Percentiles rank a stretch among this genome's conserved stretches.
Evolutionary conservation across 2,888 invertebrate genomes (phyloP).

Genomic region (Strigamia maritima): DNA sequence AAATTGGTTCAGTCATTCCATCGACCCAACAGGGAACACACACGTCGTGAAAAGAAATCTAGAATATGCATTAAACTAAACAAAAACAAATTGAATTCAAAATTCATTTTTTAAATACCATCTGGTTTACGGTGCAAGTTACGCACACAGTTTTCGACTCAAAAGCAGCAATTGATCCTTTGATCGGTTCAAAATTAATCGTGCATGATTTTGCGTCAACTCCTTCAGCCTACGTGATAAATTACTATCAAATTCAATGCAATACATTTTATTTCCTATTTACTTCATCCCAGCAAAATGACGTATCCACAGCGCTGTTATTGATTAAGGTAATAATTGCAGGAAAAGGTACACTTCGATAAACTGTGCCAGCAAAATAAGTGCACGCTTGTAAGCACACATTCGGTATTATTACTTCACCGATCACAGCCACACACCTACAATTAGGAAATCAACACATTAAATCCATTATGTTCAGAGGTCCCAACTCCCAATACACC

Average conservation of each 20-base stretch:
- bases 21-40: slow-evolving; percentile 31
- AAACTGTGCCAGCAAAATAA: neutral
- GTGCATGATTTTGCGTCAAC: neutral
- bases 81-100: neutral
- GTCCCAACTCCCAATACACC: no score
- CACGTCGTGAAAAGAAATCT: slow-evolving; percentile 22
- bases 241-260: neutral
- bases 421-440: neutral
- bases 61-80: neutral
- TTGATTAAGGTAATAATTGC: neutral
- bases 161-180: neutral
- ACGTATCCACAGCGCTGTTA: neutral
- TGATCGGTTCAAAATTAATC: neutral
- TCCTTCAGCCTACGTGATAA: neutral
- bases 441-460: no score
- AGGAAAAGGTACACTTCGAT: neutral
- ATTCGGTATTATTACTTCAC: neutral
- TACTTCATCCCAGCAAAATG: slow-evolving; percentile 11
- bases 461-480: no score
- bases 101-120: neutral
- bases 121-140: neutral
- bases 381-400: neutral
- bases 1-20: neutral
- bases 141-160: neutral
- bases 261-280: neutral